These are phyloP conservation scores for Caenorhabditis wallacei DNA, from an alignment of 2,888 invertebrate genomes.

Conservation along the genomic window DNA sequence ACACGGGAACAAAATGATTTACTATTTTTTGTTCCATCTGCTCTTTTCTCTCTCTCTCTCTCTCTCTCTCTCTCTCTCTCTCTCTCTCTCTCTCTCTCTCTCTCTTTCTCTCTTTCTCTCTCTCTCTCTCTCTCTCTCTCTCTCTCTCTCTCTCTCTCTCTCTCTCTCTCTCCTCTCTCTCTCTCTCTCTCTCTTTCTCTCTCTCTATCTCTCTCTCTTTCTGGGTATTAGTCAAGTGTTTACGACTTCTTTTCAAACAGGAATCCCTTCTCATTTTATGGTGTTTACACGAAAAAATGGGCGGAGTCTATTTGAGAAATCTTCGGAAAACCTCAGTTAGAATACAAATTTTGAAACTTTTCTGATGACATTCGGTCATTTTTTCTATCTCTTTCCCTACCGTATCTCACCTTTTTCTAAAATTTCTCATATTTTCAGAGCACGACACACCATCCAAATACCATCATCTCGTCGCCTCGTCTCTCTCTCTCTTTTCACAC, in stretches of 20 bases:
- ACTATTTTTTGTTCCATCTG: conserved; percentile 32
- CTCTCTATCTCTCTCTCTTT: no score
- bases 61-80: no score
- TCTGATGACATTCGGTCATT: no score
- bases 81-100: no score
- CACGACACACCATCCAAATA: conserved; percentile 21
- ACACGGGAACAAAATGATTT: conserved; percentile 56
- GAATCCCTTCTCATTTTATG: conserved; percentile 32
- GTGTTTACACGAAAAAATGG: conserved; percentile 53
- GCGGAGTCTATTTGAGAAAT: conserved; percentile 1
- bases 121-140: no score
- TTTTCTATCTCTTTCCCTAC: not conserved
- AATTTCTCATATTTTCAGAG: conserved; percentile 14
- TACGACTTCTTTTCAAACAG: conserved; percentile 45
- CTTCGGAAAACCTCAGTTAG: no score
- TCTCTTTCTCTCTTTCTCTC: no score
- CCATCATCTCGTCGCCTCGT: conserved; percentile 36
- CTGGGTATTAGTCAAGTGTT: conserved; percentile 62
- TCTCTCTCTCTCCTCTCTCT: no score
- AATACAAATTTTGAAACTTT: no score
- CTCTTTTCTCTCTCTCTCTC: conserved; percentile 19
- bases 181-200: no score
- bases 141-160: no score
- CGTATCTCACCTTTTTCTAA: not conserved
- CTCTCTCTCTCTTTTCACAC: conserved; percentile 27